Evolutionary conservation across 2,113 vertebrate genomes (phyloP).

Genomic region (Taxidea taxus): DNA sequence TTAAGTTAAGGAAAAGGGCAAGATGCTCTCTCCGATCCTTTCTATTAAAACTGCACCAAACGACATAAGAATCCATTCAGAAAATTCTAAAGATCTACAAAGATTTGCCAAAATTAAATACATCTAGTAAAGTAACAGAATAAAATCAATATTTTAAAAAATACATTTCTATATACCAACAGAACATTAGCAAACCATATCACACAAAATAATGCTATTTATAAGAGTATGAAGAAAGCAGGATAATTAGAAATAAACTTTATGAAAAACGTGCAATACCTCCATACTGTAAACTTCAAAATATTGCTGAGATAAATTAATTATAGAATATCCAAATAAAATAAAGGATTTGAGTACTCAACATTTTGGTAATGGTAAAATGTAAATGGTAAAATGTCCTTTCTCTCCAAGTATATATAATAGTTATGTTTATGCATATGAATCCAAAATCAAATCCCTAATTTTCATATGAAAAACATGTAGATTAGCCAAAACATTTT

Average conservation of each 20-base stretch:
- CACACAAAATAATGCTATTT: neutral
- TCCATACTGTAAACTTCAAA: neutral
- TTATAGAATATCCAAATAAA: neutral
- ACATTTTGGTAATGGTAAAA: neutral
- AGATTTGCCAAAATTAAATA: neutral
- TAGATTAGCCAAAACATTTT: neutral
- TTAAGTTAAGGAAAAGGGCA: neutral
- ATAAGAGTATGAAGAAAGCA: neutral
- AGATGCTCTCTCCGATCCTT: neutral
- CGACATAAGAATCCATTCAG: neutral
- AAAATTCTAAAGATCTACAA: neutral
- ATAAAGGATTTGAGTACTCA: neutral
- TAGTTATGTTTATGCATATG: neutral
- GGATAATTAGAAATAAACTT: neutral
- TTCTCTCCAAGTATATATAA: neutral
- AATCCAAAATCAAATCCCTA: neutral
- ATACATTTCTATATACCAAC: neutral
- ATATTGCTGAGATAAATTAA: neutral
- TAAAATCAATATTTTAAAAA: neutral
- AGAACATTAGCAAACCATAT: neutral
- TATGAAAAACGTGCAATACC: neutral
- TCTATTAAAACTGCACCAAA: neutral
- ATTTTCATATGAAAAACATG: neutral
- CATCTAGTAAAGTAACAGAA: neutral
- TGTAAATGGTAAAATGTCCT: neutral